A percentile compares a stretch with the other conserved stretches of the same genome.
Evolutionary conservation across 1,140 invertebrate genomes (phyloP).

Genomic region (Plectrocnemia conspersa): DNA sequence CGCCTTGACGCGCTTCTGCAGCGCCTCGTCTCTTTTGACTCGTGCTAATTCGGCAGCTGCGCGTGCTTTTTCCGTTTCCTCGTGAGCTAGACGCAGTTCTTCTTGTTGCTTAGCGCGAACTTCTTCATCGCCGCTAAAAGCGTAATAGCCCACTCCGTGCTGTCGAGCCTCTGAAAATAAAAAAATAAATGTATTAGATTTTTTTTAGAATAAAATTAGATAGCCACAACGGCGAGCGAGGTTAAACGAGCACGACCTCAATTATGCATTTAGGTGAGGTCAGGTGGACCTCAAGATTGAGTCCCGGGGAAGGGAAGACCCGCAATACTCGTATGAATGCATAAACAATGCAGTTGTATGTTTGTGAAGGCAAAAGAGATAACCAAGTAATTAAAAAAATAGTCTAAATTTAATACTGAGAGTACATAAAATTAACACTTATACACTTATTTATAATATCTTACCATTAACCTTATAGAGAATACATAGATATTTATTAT

Average conservation of each 20-base stretch:
- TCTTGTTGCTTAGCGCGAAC: slow-evolving; percentile 72
- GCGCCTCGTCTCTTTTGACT: slow-evolving; percentile 61
- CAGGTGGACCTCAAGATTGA: slow-evolving; percentile 9
- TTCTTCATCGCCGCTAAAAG: slow-evolving; percentile 79
- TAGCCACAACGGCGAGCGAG: neutral
- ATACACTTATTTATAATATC: no score
- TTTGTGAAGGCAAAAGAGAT: no score
- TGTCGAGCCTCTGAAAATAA: slow-evolving; percentile 68
- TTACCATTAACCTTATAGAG: no score
- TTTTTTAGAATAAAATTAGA: neutral
- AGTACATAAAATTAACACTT: no score
- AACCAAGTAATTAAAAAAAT: no score
- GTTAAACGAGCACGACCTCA: slow-evolving; percentile 15
- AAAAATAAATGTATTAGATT: slow-evolving; percentile 19
- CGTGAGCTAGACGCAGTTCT: slow-evolving; percentile 62
- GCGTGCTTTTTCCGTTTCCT: slow-evolving; percentile 67
- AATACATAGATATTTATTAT: no score
- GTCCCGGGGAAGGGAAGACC: neutral
- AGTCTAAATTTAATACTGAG: no score
- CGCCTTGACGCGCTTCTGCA: slow-evolving; percentile 70
- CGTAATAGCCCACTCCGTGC: slow-evolving; percentile 85
- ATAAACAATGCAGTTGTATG: no score
- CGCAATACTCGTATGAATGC: no score
- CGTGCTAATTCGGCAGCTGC: slow-evolving; percentile 59
- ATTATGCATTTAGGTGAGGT: slow-evolving; percentile 25